Evolutionary conservation across 2,113 vertebrate genomes (phyloP).

Genomic region (Ginglymostoma cirratum): DNA sequence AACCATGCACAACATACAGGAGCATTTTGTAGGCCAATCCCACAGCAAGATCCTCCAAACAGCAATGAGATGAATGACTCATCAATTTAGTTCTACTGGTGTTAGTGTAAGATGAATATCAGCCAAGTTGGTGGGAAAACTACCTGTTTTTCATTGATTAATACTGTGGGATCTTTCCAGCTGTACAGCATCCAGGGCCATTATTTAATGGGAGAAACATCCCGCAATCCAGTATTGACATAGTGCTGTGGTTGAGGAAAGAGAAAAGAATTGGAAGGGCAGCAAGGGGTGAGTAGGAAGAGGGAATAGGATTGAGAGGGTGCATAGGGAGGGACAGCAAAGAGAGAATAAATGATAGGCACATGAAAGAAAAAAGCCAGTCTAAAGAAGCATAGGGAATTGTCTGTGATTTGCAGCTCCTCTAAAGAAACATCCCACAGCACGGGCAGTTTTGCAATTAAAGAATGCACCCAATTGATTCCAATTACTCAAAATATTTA

Average conservation of each 20-base stretch:
- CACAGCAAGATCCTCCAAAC: not conserved
- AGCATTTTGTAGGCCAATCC: not conserved
- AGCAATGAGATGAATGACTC: not conserved
- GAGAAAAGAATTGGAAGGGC: not conserved
- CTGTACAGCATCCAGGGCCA: not conserved
- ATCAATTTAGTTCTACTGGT: not conserved
- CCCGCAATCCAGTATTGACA: not conserved
- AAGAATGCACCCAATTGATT: slow-evolving; percentile 11
- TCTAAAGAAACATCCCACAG: not conserved
- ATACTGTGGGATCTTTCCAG: not conserved
- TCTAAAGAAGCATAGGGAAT: not conserved
- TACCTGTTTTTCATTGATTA: not conserved
- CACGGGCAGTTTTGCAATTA: not conserved
- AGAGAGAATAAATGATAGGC: not conserved
- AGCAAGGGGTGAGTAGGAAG: not conserved
- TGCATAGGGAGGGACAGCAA: not conserved
- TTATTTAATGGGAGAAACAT: not conserved
- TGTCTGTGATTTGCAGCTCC: not conserved
- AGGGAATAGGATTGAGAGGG: not conserved
- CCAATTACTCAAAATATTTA: slow-evolving; percentile 27
- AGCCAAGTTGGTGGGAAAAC: not conserved
- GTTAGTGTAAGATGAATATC: not conserved
- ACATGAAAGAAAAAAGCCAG: not conserved
- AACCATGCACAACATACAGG: not conserved
- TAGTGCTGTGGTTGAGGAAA: not conserved